phyloP scores from a whole-genome alignment of 2,888 invertebrate genomes.

The Alentia gelatinosa region DNA sequence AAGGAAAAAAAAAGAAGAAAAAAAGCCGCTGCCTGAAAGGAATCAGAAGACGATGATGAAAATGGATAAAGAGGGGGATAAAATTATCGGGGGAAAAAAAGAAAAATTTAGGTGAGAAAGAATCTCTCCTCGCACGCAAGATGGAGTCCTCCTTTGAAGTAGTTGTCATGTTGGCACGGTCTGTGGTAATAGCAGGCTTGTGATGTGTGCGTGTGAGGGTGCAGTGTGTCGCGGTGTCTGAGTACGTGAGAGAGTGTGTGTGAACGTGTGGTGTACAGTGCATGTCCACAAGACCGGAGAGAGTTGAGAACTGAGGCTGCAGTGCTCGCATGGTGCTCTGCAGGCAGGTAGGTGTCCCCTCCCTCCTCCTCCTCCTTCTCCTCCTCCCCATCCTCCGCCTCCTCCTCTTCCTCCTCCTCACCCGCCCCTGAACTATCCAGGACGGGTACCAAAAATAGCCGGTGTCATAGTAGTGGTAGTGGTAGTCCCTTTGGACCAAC shows the following conservation, averaged over 20 bases:
- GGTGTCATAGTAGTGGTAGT: not conserved
- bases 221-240: not conserved
- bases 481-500: constrained; percentile 29
- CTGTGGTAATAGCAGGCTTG: constrained; percentile 27
- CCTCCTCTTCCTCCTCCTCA: too few species aligned
- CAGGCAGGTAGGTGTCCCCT: not conserved
- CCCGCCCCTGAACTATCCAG: too few species aligned
- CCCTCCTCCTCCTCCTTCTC: too few species aligned
- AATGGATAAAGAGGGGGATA: not conserved
- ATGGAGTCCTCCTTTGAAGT: not conserved
- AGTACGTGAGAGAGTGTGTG: not conserved
- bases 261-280: constrained; percentile 5
- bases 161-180: not conserved
- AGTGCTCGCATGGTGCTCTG: not conserved
- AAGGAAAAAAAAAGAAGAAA: not conserved
- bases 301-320: not conserved
- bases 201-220: not conserved
- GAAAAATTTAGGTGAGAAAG: not conserved
- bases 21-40: constrained; percentile 18
- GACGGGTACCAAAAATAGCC: too few species aligned
- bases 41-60: not conserved
- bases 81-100: not conserved
- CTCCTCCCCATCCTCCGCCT: too few species aligned
- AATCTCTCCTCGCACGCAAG: not conserved
- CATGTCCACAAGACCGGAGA: not conserved